Evolutionary conservation across 2,797 vertebrate species (phyloP), one percentile per base, ranked within the genome.

Genomic region (Telmatherina bonti): DNA sequence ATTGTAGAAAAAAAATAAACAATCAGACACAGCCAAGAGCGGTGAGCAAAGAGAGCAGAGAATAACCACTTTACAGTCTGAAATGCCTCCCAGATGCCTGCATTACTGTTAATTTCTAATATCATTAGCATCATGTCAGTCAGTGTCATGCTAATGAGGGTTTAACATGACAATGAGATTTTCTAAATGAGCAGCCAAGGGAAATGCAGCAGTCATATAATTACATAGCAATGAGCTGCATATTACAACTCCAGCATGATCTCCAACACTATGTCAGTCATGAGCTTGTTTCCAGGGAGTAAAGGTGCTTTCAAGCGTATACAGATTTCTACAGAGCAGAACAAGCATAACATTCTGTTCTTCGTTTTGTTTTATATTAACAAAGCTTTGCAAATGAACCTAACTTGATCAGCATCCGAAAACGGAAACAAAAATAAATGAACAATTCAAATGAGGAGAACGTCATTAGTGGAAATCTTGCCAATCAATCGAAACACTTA

Each of bases 131-230:
- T 90, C 84, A 78, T 88, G 86, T 92, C 87, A 88, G 80, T 86
- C 83, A 90, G 78, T 91, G 82, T 91, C 90, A 91, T 90, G 91
- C 80, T 91, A 93, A 94, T 92, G 83, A 90, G 74, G 68, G 30
- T 84, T 92, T 93, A 89, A 86, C 81, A 89, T 91, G 88, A 93
- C 91, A 93, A 92, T 84, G 78, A 91, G 70, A 74, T 81, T 76
- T 83, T 81, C 79, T 75, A 85, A 92, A 88, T 87, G 76, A 88
- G 73, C 83, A 86, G 88, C 76, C 60, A 20, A 80, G 81, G 87
- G 83, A 91, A 85, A 85, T 72, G 58, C 72, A 63, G 58, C 45
- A 11, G 73, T 89, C 58, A 49, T 59, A 81, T 89, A 89, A 90
- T 88, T 86, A 85, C 70, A 86, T 64, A 67, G 71, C 66, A 65